These are phyloP conservation scores for Fopius arisanus DNA, from an alignment of 1,140 invertebrate genomes.

Conservation along the genomic window DNA sequence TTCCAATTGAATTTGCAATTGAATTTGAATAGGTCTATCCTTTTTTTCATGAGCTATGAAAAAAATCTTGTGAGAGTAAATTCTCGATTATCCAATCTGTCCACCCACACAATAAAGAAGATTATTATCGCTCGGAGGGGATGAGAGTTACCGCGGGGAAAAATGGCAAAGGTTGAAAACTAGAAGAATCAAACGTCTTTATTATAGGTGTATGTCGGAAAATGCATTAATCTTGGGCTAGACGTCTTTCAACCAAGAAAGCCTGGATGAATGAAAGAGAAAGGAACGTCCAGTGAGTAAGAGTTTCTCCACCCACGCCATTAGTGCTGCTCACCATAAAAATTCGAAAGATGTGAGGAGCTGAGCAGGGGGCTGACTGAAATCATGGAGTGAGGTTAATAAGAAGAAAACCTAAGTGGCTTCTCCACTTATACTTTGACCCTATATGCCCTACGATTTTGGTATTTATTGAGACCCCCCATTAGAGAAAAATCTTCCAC, in stretches of 20 bases:
- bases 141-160: not conserved
- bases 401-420: constrained; percentile 15
- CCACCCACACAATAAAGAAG: not conserved
- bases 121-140: not conserved
- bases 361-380: constrained; percentile 12
- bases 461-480: not conserved
- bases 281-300: constrained; percentile 6
- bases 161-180: not conserved
- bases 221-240: not conserved
- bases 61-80: not conserved
- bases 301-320: constrained; percentile 42
- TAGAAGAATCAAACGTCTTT: not conserved
- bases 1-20: too few relatives aligned
- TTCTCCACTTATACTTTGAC: constrained; percentile 14
- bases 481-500: not conserved
- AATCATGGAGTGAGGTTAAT: constrained; percentile 18
- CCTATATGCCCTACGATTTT: not conserved
- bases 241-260: not conserved
- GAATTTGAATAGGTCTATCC: too few relatives aligned
- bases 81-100: not conserved
- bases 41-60: not conserved
- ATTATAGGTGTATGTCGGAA: not conserved
- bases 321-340: constrained; percentile 50
- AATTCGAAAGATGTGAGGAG: constrained; percentile 31
- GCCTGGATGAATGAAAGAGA: not conserved